Base-by-base conservation (phyloP, 1,140 invertebrate species). In the Pseudomyrmex gracilis region DNA sequence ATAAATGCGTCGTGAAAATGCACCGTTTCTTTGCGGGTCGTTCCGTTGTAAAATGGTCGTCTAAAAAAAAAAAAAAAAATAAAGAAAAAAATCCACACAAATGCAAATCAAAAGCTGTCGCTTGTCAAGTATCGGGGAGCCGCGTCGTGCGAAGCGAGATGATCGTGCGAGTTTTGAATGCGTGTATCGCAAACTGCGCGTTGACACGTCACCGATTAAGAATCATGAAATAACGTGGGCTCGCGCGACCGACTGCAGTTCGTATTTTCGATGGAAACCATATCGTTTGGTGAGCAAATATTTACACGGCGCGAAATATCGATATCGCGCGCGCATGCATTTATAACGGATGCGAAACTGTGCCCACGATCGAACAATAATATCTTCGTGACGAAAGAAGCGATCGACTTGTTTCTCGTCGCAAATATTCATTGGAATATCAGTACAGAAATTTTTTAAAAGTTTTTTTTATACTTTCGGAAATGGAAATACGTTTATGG, bases 281-380 rank as follows among this genome's bases (percentile, higher is more conserved):
- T 70, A 58, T 80, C n/a, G 66, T 60, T 80, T 71, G 66, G 20
- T 17, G 43, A 80, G 10, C 66, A 57, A 70, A 80, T 71, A 80
- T 80, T 80, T 71, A 66, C n/a, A 49, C 64, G 67, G 53, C 43
- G 22, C 43, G 43, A 58, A 68, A 70, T 12, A 70, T 68, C 76
- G 64, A 70, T 58, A 34, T 0, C 34, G 34, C 34, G 34, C 34
- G 76, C 43, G n/a, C 43, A 4, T 70, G 55, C 43, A 60, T 68
- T 70, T 68, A 58, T 71, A 80, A 80, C 66, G 12, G 22, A 17
- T 22, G 24, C 15, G 17, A 5, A 13, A 34, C 22, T 20, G n/a
- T 4, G n/a, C 9, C 60, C 5, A 53, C 47, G 24, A 55, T 66
- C 73, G 13, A 66, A 76, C 73, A 77, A 77, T 76, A 76, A 76